Percentiles rank a stretch among this genome's conserved stretches.
Conservation (phyloP, 2,797 vertebrate genomes). For the Halcyon chelicuti region DNA sequence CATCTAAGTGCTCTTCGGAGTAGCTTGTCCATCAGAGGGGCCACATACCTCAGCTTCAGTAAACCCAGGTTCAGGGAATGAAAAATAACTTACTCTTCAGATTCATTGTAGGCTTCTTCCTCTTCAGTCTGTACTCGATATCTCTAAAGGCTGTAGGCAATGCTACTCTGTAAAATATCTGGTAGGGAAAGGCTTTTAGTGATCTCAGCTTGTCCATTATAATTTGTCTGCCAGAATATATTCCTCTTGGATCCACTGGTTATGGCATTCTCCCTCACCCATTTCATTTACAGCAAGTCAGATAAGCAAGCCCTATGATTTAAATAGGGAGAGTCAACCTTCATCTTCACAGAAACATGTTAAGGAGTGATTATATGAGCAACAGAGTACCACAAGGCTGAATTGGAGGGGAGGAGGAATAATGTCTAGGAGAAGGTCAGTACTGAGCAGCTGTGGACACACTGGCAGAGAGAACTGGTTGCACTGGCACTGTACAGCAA, state of each 20-base stretch:
- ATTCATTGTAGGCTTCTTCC: neutral
- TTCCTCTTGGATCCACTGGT: neutral
- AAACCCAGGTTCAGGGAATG: neutral
- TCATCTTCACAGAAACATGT: neutral
- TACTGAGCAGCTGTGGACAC: neutral
- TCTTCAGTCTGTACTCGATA: neutral
- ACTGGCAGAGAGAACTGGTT: neutral
- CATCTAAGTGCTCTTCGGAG: neutral
- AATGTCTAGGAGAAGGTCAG: neutral
- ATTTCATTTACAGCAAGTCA: neutral
- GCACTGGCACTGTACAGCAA: neutral
- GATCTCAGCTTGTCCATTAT: neutral
- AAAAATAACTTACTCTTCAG: neutral
- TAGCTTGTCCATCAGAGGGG: neutral
- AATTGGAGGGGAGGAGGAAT: neutral
- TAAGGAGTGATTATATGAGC: neutral
- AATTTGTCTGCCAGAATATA: neutral
- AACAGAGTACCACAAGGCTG: rapidly evolving
- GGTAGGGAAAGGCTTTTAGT: neutral
- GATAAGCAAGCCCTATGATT: neutral
- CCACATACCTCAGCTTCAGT: neutral
- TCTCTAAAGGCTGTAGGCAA: neutral
- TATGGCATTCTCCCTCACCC: neutral
- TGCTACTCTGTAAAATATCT: neutral
- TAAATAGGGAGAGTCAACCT: neutral